phyloP scores from a whole-genome alignment of 2,888 invertebrate species.

The Apodemia zela region DNA sequence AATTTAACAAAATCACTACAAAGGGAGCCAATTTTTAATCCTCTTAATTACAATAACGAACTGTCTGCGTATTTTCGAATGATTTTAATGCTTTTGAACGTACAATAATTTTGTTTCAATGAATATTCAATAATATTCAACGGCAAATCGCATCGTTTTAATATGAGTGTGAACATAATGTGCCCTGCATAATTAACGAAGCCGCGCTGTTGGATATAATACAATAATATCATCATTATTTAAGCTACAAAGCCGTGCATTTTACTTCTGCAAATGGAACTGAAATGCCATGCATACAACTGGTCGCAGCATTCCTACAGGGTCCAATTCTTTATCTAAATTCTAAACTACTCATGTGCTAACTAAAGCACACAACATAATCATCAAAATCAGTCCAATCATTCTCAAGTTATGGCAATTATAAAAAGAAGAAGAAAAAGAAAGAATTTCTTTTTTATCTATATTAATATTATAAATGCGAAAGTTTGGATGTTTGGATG shows the following conservation, averaged over 20 bases:
- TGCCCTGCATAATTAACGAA: slow-evolving; percentile 31
- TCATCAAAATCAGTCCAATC: no score
- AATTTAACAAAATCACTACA: no score
- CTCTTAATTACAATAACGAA: not conserved
- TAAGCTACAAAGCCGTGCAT: slow-evolving; percentile 5
- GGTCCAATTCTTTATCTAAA: no score
- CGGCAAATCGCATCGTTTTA: slow-evolving; percentile 26
- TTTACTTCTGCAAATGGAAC: slow-evolving; percentile 10
- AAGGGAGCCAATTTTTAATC: not conserved
- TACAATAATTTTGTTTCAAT: slow-evolving; percentile 26
- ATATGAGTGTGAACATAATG: slow-evolving; percentile 28
- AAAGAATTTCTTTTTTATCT: no score
- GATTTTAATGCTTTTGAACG: slow-evolving; percentile 10
- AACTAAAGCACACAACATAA: no score
- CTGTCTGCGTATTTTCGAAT: slow-evolving; percentile 4
- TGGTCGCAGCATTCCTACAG: no score
- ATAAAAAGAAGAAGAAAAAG: no score
- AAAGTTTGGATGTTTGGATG: no score
- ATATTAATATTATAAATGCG: no score
- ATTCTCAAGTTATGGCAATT: no score
- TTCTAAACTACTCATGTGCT: no score
- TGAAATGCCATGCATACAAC: not conserved
- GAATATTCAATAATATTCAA: slow-evolving; percentile 29
- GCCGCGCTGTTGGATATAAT: slow-evolving; percentile 26
- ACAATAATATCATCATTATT: slow-evolving; percentile 22